Conservation (phyloP, 2,113 vertebrate genomes). For the Tachuris rubrigastra region DNA sequence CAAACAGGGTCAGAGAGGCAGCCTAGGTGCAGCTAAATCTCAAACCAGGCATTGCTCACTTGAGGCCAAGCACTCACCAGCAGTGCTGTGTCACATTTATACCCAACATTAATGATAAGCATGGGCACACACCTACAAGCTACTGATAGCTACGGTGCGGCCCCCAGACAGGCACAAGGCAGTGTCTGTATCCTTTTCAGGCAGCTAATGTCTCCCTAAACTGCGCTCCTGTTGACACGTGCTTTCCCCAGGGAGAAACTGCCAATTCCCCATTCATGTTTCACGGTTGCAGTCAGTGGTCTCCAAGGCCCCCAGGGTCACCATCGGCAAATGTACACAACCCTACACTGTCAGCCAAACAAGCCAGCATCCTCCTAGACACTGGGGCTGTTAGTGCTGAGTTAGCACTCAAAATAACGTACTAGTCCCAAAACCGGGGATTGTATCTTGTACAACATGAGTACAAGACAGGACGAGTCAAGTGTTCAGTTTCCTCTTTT, state of each 20-base stretch:
- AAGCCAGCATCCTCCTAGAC: not conserved
- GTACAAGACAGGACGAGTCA: not conserved
- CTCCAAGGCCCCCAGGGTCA: not conserved
- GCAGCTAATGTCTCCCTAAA: not conserved
- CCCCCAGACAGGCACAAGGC: rapidly evolving
- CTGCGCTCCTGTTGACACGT: rapidly evolving
- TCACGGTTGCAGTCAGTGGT: not conserved
- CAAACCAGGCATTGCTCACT: rapidly evolving
- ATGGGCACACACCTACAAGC: no score
- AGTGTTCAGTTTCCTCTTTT: not conserved
- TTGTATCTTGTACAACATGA: not conserved
- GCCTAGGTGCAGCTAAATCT: not conserved
- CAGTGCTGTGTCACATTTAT: rapidly evolving
- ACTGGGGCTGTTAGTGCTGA: not conserved
- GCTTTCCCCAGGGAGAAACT: not conserved
- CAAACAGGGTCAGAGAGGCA: conserved; percentile 42
- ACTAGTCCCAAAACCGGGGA: not conserved
- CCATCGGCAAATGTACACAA: not conserved
- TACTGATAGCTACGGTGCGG: not conserved
- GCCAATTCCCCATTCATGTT: not conserved
- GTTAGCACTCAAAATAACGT: not conserved
- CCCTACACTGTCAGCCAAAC: not conserved
- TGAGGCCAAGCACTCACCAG: not conserved
- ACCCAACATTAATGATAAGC: not conserved
- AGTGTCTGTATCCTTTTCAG: not conserved